A percentile compares a stretch with the other conserved stretches of the same genome.
Evolutionary conservation across 1,140 invertebrate genomes (phyloP).

Genomic region (Bombus difficillimus): DNA sequence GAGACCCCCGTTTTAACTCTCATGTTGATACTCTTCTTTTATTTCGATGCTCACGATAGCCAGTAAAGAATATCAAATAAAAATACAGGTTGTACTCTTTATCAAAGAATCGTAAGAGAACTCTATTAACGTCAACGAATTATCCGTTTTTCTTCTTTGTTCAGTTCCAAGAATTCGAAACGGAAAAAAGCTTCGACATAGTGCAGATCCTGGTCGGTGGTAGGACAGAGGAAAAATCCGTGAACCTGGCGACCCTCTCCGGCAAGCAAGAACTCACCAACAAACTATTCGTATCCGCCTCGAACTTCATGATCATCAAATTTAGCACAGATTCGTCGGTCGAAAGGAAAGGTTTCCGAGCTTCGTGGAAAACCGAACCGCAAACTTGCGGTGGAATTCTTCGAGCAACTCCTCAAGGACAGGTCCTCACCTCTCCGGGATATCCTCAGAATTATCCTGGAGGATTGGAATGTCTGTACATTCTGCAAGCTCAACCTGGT

Average conservation of each 20-base stretch:
- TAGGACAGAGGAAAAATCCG: slow-evolving; percentile 95
- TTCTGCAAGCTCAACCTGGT: slow-evolving; percentile 93
- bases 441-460: slow-evolving; percentile 96
- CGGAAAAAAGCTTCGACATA: slow-evolving; percentile 97
- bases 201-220: slow-evolving; percentile 98
- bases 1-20: background rate
- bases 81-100: too few species aligned
- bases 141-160: background rate
- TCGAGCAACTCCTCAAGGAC: slow-evolving; percentile 91
- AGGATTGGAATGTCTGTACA: slow-evolving; percentile 96
- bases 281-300: slow-evolving; percentile 95
- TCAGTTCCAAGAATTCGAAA: slow-evolving; percentile 98
- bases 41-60: background rate
- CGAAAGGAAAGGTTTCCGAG: slow-evolving; percentile 96
- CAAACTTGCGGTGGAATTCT: slow-evolving; percentile 93
- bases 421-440: slow-evolving; percentile 93
- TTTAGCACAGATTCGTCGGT: slow-evolving; percentile 97
- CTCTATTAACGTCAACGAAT: background rate
- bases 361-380: slow-evolving; percentile 96
- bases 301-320: slow-evolving; percentile 99
- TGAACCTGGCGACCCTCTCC: slow-evolving; percentile 94
- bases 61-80: too few species aligned
- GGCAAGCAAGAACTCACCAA: slow-evolving; percentile 92
- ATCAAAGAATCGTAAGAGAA: too few species aligned
- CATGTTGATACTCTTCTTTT: background rate